Evolutionary conservation across 1,140 invertebrate genomes (phyloP), one percentile per base, ranked within the genome.

Genomic region (Hestina assimilis): DNA sequence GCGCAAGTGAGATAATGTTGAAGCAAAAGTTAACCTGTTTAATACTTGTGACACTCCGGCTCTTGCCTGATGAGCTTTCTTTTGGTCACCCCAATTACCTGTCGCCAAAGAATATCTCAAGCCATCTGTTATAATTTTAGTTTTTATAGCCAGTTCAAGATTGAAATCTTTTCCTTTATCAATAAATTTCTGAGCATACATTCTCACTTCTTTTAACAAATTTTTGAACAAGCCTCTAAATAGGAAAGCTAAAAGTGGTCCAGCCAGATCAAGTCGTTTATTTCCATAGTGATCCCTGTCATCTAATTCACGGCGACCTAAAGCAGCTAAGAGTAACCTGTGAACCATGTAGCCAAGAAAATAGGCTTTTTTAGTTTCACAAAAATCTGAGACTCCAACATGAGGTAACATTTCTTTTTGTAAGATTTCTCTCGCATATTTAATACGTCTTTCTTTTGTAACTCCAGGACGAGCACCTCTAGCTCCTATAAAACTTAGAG

Each of bases 341-440:
- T 99, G 98, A 0, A 99, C 98, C 98, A 99, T 99, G 77, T 99
- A 99, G 6, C 97, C 97, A 23, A 99, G 91, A 74, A 98, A 99
- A 76, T 99, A 99, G 0, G 98, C 98, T 83, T 99, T 99, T 84
- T 99, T 99, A 0, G 98, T 99, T 91, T 99, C 98, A 91, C 98
- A 99, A 87, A 98, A 99, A 85, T 99, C 98, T 41, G 97, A 98
- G 3, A 99, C 97, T 67, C 98, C 98, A 57, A 99, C 97, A 89
- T 99, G 98, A 7, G 98, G 98, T 65, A 99, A 92, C 97, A 99
- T 99, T 95, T 99, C 98, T 76, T 99, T 99, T 79, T 99, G 98
- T 52, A 99, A 89, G 89, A 99, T 99, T 94, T 99, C 98, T 79
- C 96, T 93, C 0, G 98, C 98, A 90, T 99, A 99, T 89, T 99